Conservation (phyloP, 2,113 vertebrate species). For the Dromaius novaehollandiae region DNA sequence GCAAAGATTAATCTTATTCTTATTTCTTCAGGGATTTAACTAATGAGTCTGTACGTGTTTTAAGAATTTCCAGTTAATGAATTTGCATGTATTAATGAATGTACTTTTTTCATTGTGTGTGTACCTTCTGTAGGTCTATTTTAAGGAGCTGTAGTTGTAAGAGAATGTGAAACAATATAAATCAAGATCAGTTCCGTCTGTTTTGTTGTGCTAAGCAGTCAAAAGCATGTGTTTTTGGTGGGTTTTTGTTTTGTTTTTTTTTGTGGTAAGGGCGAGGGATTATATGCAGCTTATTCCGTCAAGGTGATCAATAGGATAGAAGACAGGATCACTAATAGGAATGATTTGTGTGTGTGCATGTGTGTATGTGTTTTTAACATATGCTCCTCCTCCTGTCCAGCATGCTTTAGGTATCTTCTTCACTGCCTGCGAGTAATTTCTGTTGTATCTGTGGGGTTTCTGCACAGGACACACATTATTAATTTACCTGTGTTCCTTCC, state of each 20-base stretch:
- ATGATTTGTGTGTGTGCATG: too few species aligned
- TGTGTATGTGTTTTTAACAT: not conserved
- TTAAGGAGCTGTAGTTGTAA: not conserved
- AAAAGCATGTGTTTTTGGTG: too few species aligned
- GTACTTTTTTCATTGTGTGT: not conserved
- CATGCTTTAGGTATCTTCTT: not conserved
- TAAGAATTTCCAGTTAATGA: not conserved
- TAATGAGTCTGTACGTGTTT: not conserved
- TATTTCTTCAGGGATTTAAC: slow-evolving; percentile 31
- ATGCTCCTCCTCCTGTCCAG: not conserved
- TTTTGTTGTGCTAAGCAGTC: not conserved
- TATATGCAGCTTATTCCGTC: not conserved
- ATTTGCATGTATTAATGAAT: not conserved
- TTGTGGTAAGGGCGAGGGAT: not conserved
- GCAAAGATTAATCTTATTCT: slow-evolving; percentile 21
- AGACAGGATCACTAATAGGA: not conserved
- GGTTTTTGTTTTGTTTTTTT: fast-evolving
- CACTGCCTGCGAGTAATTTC: not conserved
- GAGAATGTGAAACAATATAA: not conserved
- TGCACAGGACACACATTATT: not conserved
- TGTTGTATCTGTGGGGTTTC: not conserved
- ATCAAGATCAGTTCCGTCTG: not conserved
- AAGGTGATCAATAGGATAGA: not conserved
- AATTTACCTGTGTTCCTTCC: not conserved
- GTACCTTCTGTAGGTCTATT: not conserved